Conservation (phyloP, 2,797 vertebrate species). For the Agapornis canus region DNA sequence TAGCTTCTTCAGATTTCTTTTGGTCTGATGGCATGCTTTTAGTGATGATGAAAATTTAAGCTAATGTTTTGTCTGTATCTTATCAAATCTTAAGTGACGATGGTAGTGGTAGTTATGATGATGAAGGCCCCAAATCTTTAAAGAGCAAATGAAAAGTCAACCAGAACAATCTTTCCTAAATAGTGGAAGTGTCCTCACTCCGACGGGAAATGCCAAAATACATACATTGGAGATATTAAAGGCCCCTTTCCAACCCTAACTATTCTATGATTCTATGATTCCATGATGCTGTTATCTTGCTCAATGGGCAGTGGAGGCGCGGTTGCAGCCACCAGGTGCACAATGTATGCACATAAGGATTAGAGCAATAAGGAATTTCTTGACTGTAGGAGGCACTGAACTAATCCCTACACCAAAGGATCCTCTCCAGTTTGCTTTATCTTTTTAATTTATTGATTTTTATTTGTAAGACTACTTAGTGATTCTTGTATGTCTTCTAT, state of each 20-base stretch:
- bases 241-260: too few species aligned
- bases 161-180: background rate
- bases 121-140: background rate
- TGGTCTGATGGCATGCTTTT: background rate
- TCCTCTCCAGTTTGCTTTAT: background rate
- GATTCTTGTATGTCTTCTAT: background rate
- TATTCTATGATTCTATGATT: too few species aligned
- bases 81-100: background rate
- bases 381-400: background rate
- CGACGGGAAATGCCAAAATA: background rate
- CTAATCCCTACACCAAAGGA: background rate
- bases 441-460: background rate
- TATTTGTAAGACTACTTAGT: background rate
- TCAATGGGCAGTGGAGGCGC: background rate
- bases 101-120: background rate
- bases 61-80: background rate
- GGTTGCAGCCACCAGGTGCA: background rate
- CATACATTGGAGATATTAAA: too few species aligned
- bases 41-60: background rate
- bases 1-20: background rate
- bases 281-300: accelerated
- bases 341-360: accelerated
- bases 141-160: background rate
- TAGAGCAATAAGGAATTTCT: background rate
- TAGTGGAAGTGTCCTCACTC: background rate